Percentiles rank a stretch among this genome's conserved stretches.
Conservation (phyloP, 2,888 invertebrate species). For the Dryocosmus kuriphilus region DNA sequence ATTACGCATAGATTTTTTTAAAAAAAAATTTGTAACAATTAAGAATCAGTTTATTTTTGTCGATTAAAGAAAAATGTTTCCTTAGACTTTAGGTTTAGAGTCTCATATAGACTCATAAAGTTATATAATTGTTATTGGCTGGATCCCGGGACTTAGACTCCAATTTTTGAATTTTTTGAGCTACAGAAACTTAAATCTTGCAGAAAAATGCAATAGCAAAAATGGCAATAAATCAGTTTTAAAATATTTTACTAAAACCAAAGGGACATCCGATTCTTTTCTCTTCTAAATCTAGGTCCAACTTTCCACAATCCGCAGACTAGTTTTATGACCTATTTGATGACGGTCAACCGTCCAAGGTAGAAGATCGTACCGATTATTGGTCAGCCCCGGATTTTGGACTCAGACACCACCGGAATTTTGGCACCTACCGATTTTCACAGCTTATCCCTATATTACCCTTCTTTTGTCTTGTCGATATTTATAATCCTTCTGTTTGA, state of each 20-base stretch:
- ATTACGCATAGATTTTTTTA: no score
- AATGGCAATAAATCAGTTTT: neutral
- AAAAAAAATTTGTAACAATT: no score
- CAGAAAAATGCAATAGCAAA: neutral
- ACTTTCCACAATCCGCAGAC: neutral
- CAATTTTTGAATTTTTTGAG: no score
- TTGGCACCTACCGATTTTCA: neutral
- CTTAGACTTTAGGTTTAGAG: no score
- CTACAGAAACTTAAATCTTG: no score
- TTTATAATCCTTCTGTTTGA: neutral
- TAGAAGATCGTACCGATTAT: neutral
- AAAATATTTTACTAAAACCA: no score
- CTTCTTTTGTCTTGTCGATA: neutral
- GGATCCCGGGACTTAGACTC: no score
- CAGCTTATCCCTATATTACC: neutral
- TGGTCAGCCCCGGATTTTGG: neutral
- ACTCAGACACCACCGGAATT: neutral
- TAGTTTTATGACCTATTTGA: constrained; percentile 9
- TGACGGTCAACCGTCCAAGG: constrained; percentile 2
- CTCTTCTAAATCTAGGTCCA: neutral
- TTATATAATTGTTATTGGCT: no score
- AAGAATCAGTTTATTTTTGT: no score
- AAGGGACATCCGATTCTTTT: neutral
- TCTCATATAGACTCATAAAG: no score
- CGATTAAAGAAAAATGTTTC: no score